These are phyloP conservation scores for Unio pictorum DNA, from an alignment of 2,888 invertebrate genomes.

Conservation along the genomic window DNA sequence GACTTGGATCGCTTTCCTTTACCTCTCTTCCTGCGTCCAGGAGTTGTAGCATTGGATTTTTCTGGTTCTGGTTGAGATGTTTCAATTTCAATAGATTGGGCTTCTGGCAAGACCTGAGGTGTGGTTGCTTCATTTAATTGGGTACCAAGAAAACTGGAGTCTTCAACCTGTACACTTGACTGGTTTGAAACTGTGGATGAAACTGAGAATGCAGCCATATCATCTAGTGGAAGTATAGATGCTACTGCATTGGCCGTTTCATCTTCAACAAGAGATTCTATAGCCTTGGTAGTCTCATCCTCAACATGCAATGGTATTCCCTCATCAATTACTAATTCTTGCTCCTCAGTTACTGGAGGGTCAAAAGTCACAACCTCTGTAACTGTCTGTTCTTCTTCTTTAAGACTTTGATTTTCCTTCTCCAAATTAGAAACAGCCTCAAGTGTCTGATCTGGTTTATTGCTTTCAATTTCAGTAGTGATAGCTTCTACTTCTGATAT, in stretches of 20 bases:
- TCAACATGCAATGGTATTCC: slow-evolving; percentile 39
- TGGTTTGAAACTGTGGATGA: slow-evolving; percentile 19
- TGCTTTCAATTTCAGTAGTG: no score
- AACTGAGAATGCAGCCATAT: slow-evolving; percentile 21
- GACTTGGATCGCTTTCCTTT: slow-evolving; percentile 28
- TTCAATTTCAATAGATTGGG: slow-evolving; percentile 19
- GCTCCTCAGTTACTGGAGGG: slow-evolving; percentile 31
- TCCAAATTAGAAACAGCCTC: slow-evolving; percentile 34
- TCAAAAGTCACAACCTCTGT: slow-evolving; percentile 35
- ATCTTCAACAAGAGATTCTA: slow-evolving; percentile 32
- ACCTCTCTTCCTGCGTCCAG: slow-evolving; percentile 17
- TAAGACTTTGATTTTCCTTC: slow-evolving; percentile 19
- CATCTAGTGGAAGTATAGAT: slow-evolving; percentile 26
- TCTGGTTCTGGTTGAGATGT: slow-evolving; percentile 20
- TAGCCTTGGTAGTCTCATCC: slow-evolving; percentile 38
- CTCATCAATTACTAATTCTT: slow-evolving; percentile 45
- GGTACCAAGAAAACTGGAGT: no score
- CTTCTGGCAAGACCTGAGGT: slow-evolving; percentile 21
- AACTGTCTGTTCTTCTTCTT: slow-evolving; percentile 17
- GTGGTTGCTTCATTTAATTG: slow-evolving; percentile 15
- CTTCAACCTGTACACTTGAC: no score
- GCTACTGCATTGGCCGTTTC: slow-evolving; percentile 40
- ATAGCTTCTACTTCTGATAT: slow-evolving; percentile 2
- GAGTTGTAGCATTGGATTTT: slow-evolving; percentile 19
- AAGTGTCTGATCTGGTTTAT: slow-evolving; percentile 1